These are phyloP conservation scores for Psix sp. DNA, from an alignment of 1,140 invertebrate species.

Conservation along the genomic window DNA sequence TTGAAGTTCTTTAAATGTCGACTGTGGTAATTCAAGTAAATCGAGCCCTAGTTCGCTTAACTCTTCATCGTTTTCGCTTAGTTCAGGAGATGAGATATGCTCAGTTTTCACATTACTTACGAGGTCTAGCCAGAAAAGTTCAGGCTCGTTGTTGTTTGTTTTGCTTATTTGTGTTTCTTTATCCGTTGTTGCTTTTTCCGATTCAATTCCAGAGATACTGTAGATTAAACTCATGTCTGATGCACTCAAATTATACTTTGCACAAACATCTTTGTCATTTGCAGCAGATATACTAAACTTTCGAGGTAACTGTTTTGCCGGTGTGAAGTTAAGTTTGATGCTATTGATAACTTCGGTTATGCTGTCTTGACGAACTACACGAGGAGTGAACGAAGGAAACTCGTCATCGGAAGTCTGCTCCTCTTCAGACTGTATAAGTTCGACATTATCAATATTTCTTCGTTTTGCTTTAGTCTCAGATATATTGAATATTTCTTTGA, in stretches of 20 bases:
- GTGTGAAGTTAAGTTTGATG: conserved; percentile 62
- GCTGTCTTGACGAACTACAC: conserved; percentile 61
- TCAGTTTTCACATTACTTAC: conserved; percentile 7
- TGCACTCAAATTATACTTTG: conserved; percentile 68
- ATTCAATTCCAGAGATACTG: conserved; percentile 62
- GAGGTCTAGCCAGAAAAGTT: conserved; percentile 19
- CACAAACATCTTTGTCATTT: conserved; percentile 52
- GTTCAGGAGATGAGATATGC: not conserved
- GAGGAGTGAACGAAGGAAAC: conserved; percentile 5
- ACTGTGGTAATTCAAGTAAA: conserved; percentile 61
- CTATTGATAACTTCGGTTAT: conserved; percentile 65
- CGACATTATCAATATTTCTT: not conserved
- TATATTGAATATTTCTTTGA: too few relatives aligned
- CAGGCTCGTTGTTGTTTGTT: not conserved
- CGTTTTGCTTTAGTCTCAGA: not conserved
- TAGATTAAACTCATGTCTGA: conserved; percentile 69
- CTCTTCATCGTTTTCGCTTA: conserved; percentile 1
- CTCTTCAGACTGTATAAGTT: not conserved
- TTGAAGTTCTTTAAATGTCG: conserved; percentile 36
- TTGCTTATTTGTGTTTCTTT: not conserved
- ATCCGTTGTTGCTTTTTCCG: not conserved
- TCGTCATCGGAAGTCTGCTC: conserved; percentile 12
- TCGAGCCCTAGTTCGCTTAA: conserved; percentile 61
- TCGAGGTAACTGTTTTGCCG: conserved; percentile 51
- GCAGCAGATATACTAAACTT: conserved; percentile 25